Evolutionary conservation across 2,113 vertebrate species (phyloP).

Genomic region (Lagopus leucura): DNA sequence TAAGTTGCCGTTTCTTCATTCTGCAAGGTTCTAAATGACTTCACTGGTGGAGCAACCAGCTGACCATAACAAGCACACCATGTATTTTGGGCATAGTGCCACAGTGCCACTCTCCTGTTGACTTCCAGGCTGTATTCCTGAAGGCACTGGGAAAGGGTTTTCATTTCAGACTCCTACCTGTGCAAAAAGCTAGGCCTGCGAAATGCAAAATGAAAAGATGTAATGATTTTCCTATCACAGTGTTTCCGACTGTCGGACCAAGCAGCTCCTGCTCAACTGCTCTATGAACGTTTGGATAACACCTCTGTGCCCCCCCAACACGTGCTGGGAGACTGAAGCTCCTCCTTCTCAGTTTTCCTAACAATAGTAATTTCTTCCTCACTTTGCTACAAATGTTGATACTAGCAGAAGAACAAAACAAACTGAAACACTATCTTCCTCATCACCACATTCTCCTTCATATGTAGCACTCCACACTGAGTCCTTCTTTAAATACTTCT

Average conservation of each 20-base stretch:
- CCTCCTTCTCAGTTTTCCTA: neutral
- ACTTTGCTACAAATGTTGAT: neutral
- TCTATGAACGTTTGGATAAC: rapidly evolving
- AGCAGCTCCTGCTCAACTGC: neutral
- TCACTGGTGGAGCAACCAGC: neutral
- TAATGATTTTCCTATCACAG: neutral
- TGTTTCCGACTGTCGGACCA: neutral
- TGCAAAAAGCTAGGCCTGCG: neutral
- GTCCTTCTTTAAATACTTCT: neutral
- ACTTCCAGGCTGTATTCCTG: neutral
- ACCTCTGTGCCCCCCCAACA: neutral
- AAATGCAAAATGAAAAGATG: neutral
- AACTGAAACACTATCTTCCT: neutral
- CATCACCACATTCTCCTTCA: neutral
- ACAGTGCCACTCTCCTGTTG: neutral
- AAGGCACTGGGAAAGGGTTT: neutral
- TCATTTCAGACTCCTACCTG: neutral
- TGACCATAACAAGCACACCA: neutral
- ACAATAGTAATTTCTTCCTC: neutral
- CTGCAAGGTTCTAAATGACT: neutral
- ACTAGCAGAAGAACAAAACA: neutral
- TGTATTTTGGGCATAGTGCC: neutral
- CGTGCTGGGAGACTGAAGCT: neutral
- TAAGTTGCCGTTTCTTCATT: neutral
- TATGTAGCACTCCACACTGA: neutral